A percentile compares a stretch with the other conserved stretches of the same genome.
phyloP scores from a whole-genome alignment of 2,797 vertebrate genomes.

The Scarus forsteni region DNA sequence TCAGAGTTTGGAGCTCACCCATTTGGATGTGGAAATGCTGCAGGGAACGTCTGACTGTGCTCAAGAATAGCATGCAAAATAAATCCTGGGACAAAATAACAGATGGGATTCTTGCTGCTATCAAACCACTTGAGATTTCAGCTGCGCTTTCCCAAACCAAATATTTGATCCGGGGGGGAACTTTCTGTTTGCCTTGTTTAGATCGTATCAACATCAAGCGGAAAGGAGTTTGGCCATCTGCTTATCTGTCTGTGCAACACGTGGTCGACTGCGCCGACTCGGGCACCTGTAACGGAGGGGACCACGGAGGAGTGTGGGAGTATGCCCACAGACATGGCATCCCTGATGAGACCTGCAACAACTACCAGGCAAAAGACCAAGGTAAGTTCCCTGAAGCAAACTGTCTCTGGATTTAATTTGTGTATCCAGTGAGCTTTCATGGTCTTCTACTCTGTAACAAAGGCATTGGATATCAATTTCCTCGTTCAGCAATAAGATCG shows the following conservation, averaged over 20 bases:
- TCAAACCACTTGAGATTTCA: slow-evolving; percentile 12
- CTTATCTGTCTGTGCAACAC: slow-evolving; percentile 91
- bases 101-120: slow-evolving; percentile 19
- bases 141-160: slow-evolving; percentile 23
- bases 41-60: neutral
- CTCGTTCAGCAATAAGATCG: too few relatives aligned
- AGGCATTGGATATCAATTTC: too few relatives aligned
- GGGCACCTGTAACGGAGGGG: slow-evolving; percentile 89
- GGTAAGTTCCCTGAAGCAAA: slow-evolving; percentile 47
- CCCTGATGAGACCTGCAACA: slow-evolving; percentile 95
- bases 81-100: slow-evolving; percentile 25
- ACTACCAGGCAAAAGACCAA: slow-evolving; percentile 94
- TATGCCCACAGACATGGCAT: slow-evolving; percentile 89
- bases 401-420: too few relatives aligned
- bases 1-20: slow-evolving; percentile 5
- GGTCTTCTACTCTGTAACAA: too few relatives aligned
- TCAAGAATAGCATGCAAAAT: slow-evolving; percentile 32
- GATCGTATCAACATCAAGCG: slow-evolving; percentile 94
- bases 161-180: neutral
- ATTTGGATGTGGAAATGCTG: slow-evolving; percentile 11
- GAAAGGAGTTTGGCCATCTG: slow-evolving; percentile 89
- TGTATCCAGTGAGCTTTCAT: too few relatives aligned
- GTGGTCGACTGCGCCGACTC: slow-evolving; percentile 87
- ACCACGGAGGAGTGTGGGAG: slow-evolving; percentile 87
- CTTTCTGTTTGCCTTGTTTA: slow-evolving; percentile 48